Base-by-base conservation (phyloP, 2,113 vertebrate species). In the Grammomys surdaster region DNA sequence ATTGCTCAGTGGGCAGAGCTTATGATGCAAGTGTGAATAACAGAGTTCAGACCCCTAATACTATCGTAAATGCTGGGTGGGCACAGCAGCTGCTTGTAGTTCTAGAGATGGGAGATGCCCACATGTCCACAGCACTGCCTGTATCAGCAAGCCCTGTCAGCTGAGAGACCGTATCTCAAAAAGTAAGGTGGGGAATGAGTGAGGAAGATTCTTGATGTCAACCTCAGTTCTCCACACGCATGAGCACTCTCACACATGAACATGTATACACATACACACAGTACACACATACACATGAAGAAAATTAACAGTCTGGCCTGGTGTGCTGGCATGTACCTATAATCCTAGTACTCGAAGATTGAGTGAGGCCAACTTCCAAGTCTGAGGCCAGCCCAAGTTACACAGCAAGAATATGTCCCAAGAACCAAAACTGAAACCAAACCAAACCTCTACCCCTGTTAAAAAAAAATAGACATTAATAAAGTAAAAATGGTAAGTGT, bases 401-500 rank as follows among this genome's bases (percentile, higher is more conserved):
- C 58, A 77, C 16, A 67, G 33, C 19, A 28, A 78, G 28, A 78
- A 40, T 3, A 8, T 78, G 43, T 48, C 43, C n/a, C 88, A 19
- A 26, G 56, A 36, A 43, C 24, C 28, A 8, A 60, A 13, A 78
- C 43, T 10, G 24, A 78, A 78, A 28, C 51, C 36, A 88, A 56
- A 28, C 12, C 84, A 86, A 86, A 33, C 2, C 82, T 16, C 28
- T 86, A 19, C 14, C 60, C 20, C n/a, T 40, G 6, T 9, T 14
- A 43, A 69, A 16, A 14, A 60, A 33, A 36, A 85, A 70, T 56
- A 75, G 51, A 72, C 33, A 46, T 73, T 77, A 54, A 19, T 85
- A 88, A 85, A 94, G 77, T 91, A 72, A 95, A 88, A 86, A 73
- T 40, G 54, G 46, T 48, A 81, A 67, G 72, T 26, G 13, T 28